phyloP scores from a whole-genome alignment of 2,888 invertebrate genomes.

The Acholoe squamosa region DNA sequence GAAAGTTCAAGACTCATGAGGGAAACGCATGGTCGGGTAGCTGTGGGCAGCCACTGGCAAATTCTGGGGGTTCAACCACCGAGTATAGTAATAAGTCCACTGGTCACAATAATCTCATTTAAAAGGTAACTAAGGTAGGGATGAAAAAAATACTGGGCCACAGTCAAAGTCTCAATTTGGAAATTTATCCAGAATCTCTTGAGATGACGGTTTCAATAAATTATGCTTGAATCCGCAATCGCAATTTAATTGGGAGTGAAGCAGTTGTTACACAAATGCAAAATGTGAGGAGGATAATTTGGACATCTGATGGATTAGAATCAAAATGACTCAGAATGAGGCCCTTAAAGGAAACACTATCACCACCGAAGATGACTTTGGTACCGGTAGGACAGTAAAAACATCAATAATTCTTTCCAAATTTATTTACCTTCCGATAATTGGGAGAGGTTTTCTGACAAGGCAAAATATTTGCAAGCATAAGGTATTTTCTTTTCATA shows the following conservation, averaged over 20 bases:
- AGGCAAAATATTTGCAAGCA: slow-evolving; percentile 33
- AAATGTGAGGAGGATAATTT: no score
- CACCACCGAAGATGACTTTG: slow-evolving; percentile 31
- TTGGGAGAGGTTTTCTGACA: slow-evolving; percentile 55
- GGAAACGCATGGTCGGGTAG: not conserved
- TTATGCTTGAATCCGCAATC: not conserved
- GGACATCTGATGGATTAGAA: no score
- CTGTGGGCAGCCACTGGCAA: slow-evolving; percentile 6
- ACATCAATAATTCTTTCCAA: slow-evolving; percentile 15
- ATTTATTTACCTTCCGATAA: slow-evolving; percentile 39
- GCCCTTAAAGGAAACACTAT: not conserved
- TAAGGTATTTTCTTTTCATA: not conserved
- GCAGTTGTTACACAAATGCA: no score
- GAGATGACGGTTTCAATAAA: not conserved
- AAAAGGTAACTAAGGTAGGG: slow-evolving; percentile 37
- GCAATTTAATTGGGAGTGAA: not conserved
- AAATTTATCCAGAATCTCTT: not conserved
- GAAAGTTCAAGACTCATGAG: not conserved
- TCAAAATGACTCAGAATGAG: not conserved
- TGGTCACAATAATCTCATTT: slow-evolving; percentile 37
- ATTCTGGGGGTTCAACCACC: not conserved
- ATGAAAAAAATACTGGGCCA: slow-evolving; percentile 19
- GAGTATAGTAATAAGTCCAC: slow-evolving; percentile 16
- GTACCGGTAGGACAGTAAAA: slow-evolving; percentile 11
- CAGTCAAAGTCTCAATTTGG: slow-evolving; percentile 13